Evolutionary conservation across 30 jellyfish, hydroid and myxozoan species (phyloP).

Genomic region (Clytia hemisphaerica): DNA sequence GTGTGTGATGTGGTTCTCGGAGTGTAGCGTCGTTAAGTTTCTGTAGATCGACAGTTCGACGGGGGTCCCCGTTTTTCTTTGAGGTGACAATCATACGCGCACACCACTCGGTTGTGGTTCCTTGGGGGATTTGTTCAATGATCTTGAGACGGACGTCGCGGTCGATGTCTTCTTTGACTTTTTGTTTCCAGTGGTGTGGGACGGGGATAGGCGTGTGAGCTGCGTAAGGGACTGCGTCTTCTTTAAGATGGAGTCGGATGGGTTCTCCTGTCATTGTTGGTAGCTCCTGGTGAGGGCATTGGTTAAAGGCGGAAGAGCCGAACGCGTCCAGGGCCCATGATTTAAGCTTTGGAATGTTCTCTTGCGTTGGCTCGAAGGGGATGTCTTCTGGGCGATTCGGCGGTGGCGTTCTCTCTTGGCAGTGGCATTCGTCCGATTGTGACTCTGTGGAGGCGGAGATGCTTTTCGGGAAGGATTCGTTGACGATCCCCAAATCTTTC

Average conservation of each 20-base stretch:
- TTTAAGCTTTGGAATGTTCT: neutral
- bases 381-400: neutral
- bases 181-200: too few relatives aligned
- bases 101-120: neutral
- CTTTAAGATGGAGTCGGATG: neutral
- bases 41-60: conserved; percentile 28
- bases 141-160: conserved; percentile 7
- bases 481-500: conserved; percentile 13
- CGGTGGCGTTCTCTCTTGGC: too few relatives aligned
- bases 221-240: neutral
- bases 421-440: too few relatives aligned
- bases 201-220: conserved; percentile 26
- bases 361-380: conserved; percentile 1
- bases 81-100: conserved; percentile 19
- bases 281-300: conserved; percentile 18
- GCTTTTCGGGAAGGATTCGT: neutral
- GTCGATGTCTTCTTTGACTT: conserved; percentile 19
- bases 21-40: conserved; percentile 13
- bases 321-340: neutral
- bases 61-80: conserved; percentile 18
- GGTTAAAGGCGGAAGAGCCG: conserved; percentile 22
- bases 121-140: conserved; percentile 7
- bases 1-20: conserved; percentile 44
- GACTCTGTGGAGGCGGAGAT: too few relatives aligned
- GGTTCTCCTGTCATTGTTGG: conserved; percentile 23